Evolutionary conservation across 2,888 invertebrate genomes (phyloP).

Genomic region (Meandrusa payeni): DNA sequence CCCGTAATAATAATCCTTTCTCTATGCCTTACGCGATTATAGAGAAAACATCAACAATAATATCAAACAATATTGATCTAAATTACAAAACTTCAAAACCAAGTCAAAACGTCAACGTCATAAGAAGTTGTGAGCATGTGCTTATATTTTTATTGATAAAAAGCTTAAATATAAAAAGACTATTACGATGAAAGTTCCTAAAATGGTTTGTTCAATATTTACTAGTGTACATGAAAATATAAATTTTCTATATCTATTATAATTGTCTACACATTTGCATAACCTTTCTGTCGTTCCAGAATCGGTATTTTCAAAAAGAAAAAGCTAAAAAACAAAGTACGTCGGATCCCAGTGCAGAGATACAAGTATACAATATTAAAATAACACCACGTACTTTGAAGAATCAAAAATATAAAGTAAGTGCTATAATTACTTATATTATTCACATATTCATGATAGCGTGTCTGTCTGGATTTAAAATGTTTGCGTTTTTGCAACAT

Average conservation of each 20-base stretch:
- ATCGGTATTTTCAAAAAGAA: slow-evolving; percentile 53
- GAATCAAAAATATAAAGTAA: slow-evolving; percentile 49
- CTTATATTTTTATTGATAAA: slow-evolving; percentile 8
- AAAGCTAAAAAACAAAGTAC: slow-evolving; percentile 28
- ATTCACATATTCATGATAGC: too few relatives aligned
- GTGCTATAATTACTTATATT: too few relatives aligned
- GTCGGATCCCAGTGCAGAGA: slow-evolving; percentile 31
- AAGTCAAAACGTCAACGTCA: slow-evolving; percentile 26
- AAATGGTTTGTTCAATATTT: slow-evolving; percentile 15
- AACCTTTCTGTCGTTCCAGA: too few relatives aligned
- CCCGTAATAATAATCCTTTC: too few relatives aligned
- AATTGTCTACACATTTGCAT: too few relatives aligned
- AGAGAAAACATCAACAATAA: too few relatives aligned
- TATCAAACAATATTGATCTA: too few relatives aligned
- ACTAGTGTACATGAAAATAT: neutral
- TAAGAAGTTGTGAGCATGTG: slow-evolving; percentile 19
- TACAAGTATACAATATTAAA: slow-evolving; percentile 61
- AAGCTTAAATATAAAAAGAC: neutral
- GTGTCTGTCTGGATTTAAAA: too few relatives aligned
- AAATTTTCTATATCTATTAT: too few relatives aligned
- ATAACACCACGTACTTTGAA: slow-evolving; percentile 48
- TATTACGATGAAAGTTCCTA: slow-evolving; percentile 19
- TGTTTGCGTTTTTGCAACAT: too few relatives aligned
- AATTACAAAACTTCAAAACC: neutral
- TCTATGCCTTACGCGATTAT: too few relatives aligned